phyloP scores from a whole-genome alignment of 2,888 invertebrate species.

The Pemphredon lugubris region DNA sequence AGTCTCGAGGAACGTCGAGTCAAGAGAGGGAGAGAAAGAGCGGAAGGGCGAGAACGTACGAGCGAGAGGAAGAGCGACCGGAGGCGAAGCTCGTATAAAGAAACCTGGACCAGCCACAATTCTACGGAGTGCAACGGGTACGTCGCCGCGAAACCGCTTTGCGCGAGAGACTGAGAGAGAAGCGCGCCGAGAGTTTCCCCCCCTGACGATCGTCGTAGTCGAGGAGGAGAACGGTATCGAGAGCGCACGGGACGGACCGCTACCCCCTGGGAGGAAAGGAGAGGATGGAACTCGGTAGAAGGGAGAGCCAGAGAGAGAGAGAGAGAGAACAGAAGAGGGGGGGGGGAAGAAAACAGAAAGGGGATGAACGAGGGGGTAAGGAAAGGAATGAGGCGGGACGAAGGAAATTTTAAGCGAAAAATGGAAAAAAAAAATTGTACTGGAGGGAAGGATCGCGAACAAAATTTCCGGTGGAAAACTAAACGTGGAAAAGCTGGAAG shows the following conservation, averaged over 20 bases:
- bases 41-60: not conserved
- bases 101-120: conserved; percentile 65
- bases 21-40: not conserved
- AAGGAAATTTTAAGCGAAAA: no score
- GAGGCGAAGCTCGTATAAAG: conserved; percentile 1
- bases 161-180: conserved; percentile 66
- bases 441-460: no score
- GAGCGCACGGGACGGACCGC: conserved; percentile 18
- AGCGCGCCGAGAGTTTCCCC: conserved; percentile 37
- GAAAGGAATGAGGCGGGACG: not conserved
- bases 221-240: conserved; percentile 39
- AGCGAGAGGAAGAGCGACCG: conserved; percentile 1
- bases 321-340: not conserved
- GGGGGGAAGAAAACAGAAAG: not conserved
- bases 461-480: conserved; percentile 1
- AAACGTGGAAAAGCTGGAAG: not conserved
- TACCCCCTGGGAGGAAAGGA: conserved; percentile 5
- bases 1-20: not conserved
- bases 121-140: conserved; percentile 33
- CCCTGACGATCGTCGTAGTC: conserved; percentile 15
- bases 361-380: not conserved
- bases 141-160: conserved; percentile 61
- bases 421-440: not conserved
- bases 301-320: not conserved
- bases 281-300: not conserved